Evolutionary conservation across 1,140 invertebrate species (phyloP), one percentile per base, ranked within the genome.

Genomic region (Diorhabda sublineata): DNA sequence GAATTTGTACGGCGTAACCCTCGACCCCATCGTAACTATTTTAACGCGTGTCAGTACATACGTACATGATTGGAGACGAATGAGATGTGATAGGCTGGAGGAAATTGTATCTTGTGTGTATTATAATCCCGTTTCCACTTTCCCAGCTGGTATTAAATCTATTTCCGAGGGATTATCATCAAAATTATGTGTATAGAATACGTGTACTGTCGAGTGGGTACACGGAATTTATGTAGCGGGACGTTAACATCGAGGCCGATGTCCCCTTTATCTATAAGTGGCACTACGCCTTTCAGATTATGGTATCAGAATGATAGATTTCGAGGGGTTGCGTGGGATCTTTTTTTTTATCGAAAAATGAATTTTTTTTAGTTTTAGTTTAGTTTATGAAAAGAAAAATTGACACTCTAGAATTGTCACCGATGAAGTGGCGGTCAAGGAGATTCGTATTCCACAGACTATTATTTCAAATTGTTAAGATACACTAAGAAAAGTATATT

Each of bases 31-130:
- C 6, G 47, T 52, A 52, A 52, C 47, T 6, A 52, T n/a, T n/a
- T n/a, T 52, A n/a, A n/a, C 47, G n/a, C 47, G 47, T 52, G 47
- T 3, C 47, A 8, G 47, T 52, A 52, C n/a, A n/a, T 52, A 52
- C 47, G n/a, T 52, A 52, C 47, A 52, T 52, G 47, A 52, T 52
- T 52, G 47, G 47, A 6, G 47, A 52, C 47, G 47, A 52, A 52
- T 52, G 47, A 52, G 47, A 52, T 52, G 47, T 52, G n/a, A 52
- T 52, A 52, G 47, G 47, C n/a, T 52, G n/a, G n/a, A 52, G 47
- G 47, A 52, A 52, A 52, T 52, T 52, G 47, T 52, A 52, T 52
- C 47, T 52, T 52, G 47, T 52, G 47, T n/a, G 6, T n/a, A 52
- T 52, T 52, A 52, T n/a, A n/a, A 8, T 52, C 47, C 47, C 47